Percentiles rank a stretch among this genome's conserved stretches.
Conservation (phyloP, 2,888 invertebrate species). For the Pristionchus mayeri region DNA sequence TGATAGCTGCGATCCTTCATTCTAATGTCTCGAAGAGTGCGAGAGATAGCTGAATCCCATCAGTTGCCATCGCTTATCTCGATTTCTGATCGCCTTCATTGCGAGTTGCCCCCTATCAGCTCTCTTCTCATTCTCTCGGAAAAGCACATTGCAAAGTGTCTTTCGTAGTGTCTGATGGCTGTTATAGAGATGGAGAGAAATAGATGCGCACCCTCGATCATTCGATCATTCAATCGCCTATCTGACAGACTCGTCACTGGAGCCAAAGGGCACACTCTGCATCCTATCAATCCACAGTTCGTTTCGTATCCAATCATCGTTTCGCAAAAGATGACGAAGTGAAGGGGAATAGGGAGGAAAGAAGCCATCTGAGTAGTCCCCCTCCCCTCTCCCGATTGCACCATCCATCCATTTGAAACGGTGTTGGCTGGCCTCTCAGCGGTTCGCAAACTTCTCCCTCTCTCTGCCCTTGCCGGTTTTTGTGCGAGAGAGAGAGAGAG, state of each 20-base stretch:
- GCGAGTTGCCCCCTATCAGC: not conserved
- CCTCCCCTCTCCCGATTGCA: not conserved
- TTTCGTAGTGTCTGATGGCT: no score
- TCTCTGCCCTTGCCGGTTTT: constrained; percentile 34
- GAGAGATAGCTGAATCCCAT: not conserved
- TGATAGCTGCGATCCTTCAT: constrained; percentile 6
- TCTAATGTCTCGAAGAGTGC: constrained; percentile 11
- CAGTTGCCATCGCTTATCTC: constrained; percentile 1
- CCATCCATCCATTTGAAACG: constrained; percentile 13
- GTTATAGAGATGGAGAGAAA: no score
- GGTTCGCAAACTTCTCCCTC: constrained; percentile 34
- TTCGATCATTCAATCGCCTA: not conserved
- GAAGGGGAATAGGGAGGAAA: no score
- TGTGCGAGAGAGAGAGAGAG: not conserved
- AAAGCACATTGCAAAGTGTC: constrained; percentile 1
- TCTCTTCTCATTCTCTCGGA: not conserved
- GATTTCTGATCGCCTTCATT: constrained; percentile 29
- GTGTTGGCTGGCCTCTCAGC: constrained; percentile 12
- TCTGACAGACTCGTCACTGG: not conserved
- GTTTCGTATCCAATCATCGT: no score
- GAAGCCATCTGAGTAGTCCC: no score
- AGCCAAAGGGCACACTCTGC: not conserved
- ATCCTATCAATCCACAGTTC: no score
- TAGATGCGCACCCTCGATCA: no score
- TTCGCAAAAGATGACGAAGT: no score